These are phyloP conservation scores for Gobio occitaniae DNA, from an alignment of 2,797 vertebrate species.

Conservation along the genomic window DNA sequence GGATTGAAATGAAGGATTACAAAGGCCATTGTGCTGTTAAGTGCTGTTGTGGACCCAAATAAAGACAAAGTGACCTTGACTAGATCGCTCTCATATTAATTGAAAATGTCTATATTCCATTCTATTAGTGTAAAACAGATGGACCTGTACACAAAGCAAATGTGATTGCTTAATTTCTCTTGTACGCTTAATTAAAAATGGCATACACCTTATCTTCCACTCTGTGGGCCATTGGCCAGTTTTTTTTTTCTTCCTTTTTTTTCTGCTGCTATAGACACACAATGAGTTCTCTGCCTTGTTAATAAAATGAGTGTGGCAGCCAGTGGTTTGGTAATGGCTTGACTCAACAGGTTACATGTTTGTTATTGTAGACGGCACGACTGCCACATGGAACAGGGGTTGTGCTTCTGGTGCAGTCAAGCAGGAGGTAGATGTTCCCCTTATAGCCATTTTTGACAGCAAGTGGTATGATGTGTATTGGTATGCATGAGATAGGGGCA, in stretches of 20 bases:
- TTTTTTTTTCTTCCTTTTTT: background rate
- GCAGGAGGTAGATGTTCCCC: constrained; percentile 20
- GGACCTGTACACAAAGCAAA: background rate
- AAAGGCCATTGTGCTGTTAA: background rate
- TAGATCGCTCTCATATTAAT: constrained; percentile 6
- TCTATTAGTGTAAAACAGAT: background rate
- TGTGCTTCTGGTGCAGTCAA: constrained; percentile 15
- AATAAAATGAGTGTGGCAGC: constrained; percentile 21
- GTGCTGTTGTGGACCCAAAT: background rate
- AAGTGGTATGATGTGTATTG: constrained; percentile 27
- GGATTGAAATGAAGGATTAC: background rate
- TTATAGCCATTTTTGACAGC: constrained; percentile 31
- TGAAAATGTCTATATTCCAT: background rate
- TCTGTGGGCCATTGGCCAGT: constrained; percentile 13
- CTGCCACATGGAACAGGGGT: background rate
- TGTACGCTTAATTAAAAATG: constrained; percentile 41
- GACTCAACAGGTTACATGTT: constrained; percentile 18
- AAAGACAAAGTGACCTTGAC: constrained; percentile 4
- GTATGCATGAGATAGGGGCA: constrained; percentile 41
- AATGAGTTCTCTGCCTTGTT: constrained; percentile 21
- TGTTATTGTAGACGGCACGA: background rate
- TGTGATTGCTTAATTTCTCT: constrained; percentile 23
- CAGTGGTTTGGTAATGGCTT: constrained; percentile 4
- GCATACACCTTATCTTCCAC: constrained; percentile 31
- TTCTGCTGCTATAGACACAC: constrained; percentile 6